Conservation (phyloP, 2,113 vertebrate genomes). For the Labeo rohita region DNA sequence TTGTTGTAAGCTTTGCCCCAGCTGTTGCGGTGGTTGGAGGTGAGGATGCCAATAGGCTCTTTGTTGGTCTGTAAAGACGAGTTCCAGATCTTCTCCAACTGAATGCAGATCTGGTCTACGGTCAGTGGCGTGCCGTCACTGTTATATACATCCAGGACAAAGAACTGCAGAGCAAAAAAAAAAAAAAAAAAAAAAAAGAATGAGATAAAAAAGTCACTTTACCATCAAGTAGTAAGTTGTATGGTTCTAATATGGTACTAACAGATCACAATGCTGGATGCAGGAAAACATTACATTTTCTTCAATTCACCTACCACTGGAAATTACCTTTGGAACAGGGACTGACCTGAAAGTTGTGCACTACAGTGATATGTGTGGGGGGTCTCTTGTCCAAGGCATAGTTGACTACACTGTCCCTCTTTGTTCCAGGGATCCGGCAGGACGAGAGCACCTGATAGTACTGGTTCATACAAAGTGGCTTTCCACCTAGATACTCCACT, state of each 20-base stretch:
- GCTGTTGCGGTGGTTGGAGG: slow-evolving; percentile 88
- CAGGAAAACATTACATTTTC: not conserved
- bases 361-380: slow-evolving; percentile 88
- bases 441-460: slow-evolving; percentile 95
- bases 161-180: slow-evolving; percentile 81
- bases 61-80: slow-evolving; percentile 80
- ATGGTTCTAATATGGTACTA: too few species aligned
- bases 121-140: slow-evolving; percentile 85
- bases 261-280: not conserved
- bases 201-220: not conserved
- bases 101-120: slow-evolving; percentile 83
- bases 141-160: slow-evolving; percentile 89
- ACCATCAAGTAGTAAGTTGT: not conserved
- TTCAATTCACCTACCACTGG: not conserved
- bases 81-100: slow-evolving; percentile 93
- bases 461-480: slow-evolving; percentile 95
- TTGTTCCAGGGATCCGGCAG: slow-evolving; percentile 89
- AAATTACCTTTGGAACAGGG: not conserved
- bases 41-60: slow-evolving; percentile 93
- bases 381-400: slow-evolving; percentile 80
- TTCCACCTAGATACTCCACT: slow-evolving; percentile 85
- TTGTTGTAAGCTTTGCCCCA: slow-evolving; percentile 91
- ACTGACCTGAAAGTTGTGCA: slow-evolving; percentile 92
- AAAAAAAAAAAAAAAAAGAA: not conserved
- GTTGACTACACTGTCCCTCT: slow-evolving; percentile 87